A percentile compares a stretch with the other conserved stretches of the same genome.
phyloP scores from a whole-genome alignment of 2,888 invertebrate species.

The Conomelus anceps region DNA sequence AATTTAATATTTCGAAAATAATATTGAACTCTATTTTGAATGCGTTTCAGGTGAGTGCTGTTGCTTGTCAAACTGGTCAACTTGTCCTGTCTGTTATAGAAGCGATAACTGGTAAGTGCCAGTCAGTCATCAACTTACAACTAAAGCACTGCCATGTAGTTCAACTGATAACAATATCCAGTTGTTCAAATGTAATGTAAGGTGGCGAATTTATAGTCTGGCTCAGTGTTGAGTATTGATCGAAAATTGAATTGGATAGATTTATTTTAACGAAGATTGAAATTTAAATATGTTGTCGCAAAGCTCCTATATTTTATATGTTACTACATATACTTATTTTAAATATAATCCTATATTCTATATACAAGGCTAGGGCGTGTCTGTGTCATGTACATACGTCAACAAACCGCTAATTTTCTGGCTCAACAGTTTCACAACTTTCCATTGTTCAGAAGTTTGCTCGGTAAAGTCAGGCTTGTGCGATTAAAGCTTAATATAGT shows the following conservation, averaged over 20 bases:
- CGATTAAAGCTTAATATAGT: neutral
- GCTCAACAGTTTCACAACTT: neutral
- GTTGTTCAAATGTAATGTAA: neutral
- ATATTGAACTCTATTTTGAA: neutral
- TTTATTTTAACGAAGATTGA: neutral
- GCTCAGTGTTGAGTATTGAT: neutral
- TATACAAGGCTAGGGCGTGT: no score
- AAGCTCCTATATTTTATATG: no score
- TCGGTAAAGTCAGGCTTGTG: neutral
- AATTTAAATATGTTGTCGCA: no score
- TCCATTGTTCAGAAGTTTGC: neutral
- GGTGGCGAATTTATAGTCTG: neutral
- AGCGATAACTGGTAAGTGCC: neutral
- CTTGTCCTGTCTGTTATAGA: neutral
- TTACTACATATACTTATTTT: no score
- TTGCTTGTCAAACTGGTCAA: neutral
- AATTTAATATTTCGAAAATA: neutral
- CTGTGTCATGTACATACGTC: no score
- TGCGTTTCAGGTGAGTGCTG: neutral
- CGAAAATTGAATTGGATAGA: neutral
- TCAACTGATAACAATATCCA: neutral
- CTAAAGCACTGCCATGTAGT: neutral
- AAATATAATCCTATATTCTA: no score
- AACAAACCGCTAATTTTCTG: neutral
- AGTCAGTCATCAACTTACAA: neutral